Base-by-base conservation (phyloP, 2,888 invertebrate species). In the Epirrhoe tristata region DNA sequence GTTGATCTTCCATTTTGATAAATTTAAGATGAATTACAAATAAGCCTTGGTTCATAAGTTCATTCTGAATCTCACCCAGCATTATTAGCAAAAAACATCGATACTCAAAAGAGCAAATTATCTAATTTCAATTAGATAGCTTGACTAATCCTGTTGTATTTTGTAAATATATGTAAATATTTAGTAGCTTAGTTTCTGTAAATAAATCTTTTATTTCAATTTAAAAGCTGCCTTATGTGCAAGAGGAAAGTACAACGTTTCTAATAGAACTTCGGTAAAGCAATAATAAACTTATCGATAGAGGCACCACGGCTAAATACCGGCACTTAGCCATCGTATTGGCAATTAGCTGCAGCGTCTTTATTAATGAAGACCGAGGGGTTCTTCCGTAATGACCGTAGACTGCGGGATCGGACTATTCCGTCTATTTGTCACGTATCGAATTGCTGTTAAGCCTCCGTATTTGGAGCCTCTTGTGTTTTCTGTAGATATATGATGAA, bases 291-390 rank as follows among this genome's bases (percentile, higher is more conserved):
- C 60, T 85, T 84, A 85, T 83, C 74, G 79, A 77, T 58, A 50
- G 77, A 80, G 78, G 74, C 74, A 80, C 84, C 84, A 69, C 83
- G 75, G 74, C 81, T 84, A 83, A 85, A 86, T 87, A 87, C 83
- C 67, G 79, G 81, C 87, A 86, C 88, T 89, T 89, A 85, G 81
- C 79, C 72, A 57, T 71, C 78, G 81, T 87, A 89, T 89, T 88
- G 89, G 84, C 89, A 86, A 89, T 90, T 88, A 88, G 63, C 76
- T 76, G 71, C 73, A 82, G 78, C 84, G 80, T 80, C 84, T 85
- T 81, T 71, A 77, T 74, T 86, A 86, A 88, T 87, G 86, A 85
- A 87, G 82, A 86, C 82, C 76, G 85, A 87, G 83, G 81, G 81
- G 66, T 76, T 64, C 69, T 68, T 55, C 31, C 67, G 64, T 74